Conservation (phyloP, 2,888 invertebrate species). For the Thera britannica region DNA sequence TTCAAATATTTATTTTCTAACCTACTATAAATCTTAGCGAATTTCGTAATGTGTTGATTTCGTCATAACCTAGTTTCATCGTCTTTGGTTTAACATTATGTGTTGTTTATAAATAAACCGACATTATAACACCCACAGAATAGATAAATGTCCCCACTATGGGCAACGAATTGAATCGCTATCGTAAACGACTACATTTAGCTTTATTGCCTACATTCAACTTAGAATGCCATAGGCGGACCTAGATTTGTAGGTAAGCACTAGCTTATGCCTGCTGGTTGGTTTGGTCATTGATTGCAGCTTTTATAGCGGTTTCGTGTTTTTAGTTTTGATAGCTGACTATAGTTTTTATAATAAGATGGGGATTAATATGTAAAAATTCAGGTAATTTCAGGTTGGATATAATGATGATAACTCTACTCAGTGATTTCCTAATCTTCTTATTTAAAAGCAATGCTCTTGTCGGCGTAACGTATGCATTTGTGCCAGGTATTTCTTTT, state of each 20-base stretch:
- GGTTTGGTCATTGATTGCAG: background rate
- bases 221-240: slow-evolving; percentile 29
- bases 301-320: too few species aligned
- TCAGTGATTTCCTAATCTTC: too few species aligned
- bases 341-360: too few species aligned
- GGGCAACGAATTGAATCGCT: slow-evolving; percentile 33
- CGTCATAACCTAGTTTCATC: background rate
- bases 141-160: slow-evolving; percentile 18
- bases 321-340: too few species aligned
- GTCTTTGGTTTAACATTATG: background rate
- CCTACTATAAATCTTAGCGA: background rate
- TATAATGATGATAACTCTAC: too few species aligned
- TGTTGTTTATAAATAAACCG: background rate
- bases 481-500: too few species aligned
- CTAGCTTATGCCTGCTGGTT: slow-evolving; percentile 14
- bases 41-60: background rate
- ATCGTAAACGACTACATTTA: slow-evolving; percentile 41
- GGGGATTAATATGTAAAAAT: too few species aligned
- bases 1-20: too few species aligned
- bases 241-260: slow-evolving; percentile 27
- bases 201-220: slow-evolving; percentile 38
- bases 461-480: too few species aligned
- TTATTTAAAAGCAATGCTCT: too few species aligned
- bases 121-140: slow-evolving; percentile 23
- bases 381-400: too few species aligned